These are phyloP conservation scores for Henricia sp. DNA, from an alignment of 53 echinoderm and acorn worm genomes.

Conservation along the genomic window DNA sequence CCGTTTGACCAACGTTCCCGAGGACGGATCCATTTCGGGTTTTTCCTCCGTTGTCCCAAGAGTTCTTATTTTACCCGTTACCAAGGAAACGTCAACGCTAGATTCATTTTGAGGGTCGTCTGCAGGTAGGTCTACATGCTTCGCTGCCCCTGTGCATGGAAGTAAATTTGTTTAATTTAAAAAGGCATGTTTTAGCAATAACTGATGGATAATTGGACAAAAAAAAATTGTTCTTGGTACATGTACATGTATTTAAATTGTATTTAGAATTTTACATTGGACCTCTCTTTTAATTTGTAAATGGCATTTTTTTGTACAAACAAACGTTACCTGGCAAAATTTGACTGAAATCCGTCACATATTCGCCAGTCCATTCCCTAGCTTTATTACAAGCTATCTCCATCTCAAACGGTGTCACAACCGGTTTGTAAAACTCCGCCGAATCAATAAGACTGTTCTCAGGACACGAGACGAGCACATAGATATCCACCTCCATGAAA, in stretches of 20 bases:
- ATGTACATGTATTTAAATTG: too few relatives aligned
- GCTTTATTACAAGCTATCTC: slow-evolving; percentile 94
- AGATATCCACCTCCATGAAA: slow-evolving; percentile 95
- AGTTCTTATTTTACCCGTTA: slow-evolving; percentile 78
- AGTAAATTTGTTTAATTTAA: too few relatives aligned
- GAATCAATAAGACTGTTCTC: slow-evolving; percentile 93
- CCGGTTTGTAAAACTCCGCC: slow-evolving; percentile 91
- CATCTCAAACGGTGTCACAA: slow-evolving; percentile 97
- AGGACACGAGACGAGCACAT: slow-evolving; percentile 92
- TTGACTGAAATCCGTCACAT: slow-evolving; percentile 87
- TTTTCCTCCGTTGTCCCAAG: slow-evolving; percentile 60
- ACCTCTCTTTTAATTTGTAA: not conserved
- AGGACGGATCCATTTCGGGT: not conserved
- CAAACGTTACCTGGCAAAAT: slow-evolving; percentile 78
- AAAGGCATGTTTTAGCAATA: too few relatives aligned
- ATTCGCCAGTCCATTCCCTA: slow-evolving; percentile 97
- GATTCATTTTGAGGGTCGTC: slow-evolving; percentile 23
- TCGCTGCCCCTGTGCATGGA: slow-evolving; percentile 66
- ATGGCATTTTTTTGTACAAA: not conserved
- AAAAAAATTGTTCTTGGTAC: too few relatives aligned
- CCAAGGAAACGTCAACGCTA: slow-evolving; percentile 78
- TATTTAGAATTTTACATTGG: too few relatives aligned
- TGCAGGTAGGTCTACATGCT: slow-evolving; percentile 69
- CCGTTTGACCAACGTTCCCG: slow-evolving; percentile 72
- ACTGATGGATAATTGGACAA: too few relatives aligned